These are phyloP conservation scores for Drosophila watanabei DNA, from an alignment of 1,140 invertebrate species.

Conservation along the genomic window DNA sequence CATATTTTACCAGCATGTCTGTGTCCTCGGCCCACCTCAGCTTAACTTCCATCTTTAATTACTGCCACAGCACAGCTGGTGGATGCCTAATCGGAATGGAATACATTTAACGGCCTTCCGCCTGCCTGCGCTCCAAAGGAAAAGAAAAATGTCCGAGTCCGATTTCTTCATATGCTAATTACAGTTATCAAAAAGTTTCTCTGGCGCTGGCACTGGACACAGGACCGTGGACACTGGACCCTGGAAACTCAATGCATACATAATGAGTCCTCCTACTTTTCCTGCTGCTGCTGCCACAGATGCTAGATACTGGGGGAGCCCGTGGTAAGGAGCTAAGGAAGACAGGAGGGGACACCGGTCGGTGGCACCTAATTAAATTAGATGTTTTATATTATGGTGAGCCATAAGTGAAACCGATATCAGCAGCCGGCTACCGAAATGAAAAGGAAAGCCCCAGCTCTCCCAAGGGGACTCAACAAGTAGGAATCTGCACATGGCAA, in stretches of 20 bases:
- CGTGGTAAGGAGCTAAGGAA: not conserved
- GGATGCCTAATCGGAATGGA: slow-evolving; percentile 30
- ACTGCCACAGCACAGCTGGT: slow-evolving; percentile 6
- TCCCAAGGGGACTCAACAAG: slow-evolving; percentile 62
- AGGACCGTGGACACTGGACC: slow-evolving; percentile 20
- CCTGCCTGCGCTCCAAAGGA: slow-evolving; percentile 34
- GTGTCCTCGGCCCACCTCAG: not conserved
- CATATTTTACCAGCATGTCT: not conserved
- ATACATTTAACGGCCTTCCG: slow-evolving; percentile 55
- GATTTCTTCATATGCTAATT: slow-evolving; percentile 81
- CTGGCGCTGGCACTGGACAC: slow-evolving; percentile 39
- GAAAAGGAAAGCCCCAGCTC: slow-evolving; percentile 25
- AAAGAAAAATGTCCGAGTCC: slow-evolving; percentile 31
- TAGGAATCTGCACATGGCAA: slow-evolving; percentile 73
- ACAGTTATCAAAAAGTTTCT: slow-evolving; percentile 69
- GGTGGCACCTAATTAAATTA: slow-evolving; percentile 73
- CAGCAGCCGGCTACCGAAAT: slow-evolving; percentile 17
- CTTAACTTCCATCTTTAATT: slow-evolving; percentile 13
- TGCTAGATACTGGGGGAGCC: not conserved
- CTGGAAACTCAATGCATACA: slow-evolving; percentile 72
- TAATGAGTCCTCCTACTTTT: slow-evolving; percentile 52
- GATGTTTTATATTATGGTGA: slow-evolving; percentile 46
- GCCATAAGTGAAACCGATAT: slow-evolving; percentile 61
- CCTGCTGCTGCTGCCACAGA: slow-evolving; percentile 16
- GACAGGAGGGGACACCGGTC: slow-evolving; percentile 10